Evolutionary conservation across 2,113 vertebrate genomes (phyloP).

Genomic region (Columba janthina): DNA sequence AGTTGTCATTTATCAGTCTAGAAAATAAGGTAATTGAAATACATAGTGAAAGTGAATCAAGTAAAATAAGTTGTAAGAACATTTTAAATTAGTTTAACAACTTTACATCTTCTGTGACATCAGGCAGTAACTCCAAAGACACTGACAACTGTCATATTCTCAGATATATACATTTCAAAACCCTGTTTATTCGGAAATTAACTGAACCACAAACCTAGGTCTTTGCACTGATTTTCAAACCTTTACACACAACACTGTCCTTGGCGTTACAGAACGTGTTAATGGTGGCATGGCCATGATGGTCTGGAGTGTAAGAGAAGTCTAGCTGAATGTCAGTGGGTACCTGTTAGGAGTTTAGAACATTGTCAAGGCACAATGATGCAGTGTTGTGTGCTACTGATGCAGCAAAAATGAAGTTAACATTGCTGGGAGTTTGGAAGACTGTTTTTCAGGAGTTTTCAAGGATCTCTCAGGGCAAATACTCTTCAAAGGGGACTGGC

Average conservation of each 20-base stretch:
- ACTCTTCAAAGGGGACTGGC: background rate
- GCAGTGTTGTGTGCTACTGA: background rate
- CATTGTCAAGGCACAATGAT: background rate
- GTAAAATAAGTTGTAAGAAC: background rate
- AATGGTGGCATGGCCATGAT: background rate
- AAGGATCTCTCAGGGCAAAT: background rate
- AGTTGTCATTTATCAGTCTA: constrained; percentile 39
- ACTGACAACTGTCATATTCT: background rate
- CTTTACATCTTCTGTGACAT: background rate
- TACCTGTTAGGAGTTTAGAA: background rate
- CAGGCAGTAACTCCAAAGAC: background rate
- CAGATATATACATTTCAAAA: background rate
- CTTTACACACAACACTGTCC: background rate
- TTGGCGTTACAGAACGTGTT: background rate
- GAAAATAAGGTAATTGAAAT: constrained; percentile 65
- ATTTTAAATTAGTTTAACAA: background rate
- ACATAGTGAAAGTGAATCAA: constrained; percentile 26
- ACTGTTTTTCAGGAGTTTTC: background rate
- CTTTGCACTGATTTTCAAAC: background rate
- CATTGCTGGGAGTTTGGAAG: background rate
- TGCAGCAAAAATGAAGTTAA: background rate
- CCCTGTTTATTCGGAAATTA: background rate
- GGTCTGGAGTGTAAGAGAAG: background rate
- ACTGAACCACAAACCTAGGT: background rate
- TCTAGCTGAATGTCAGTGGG: background rate